A percentile compares a stretch with the other conserved stretches of the same genome.
Evolutionary conservation across 2,113 vertebrate species (phyloP).

Genomic region (Haplotaxodon microlepis): DNA sequence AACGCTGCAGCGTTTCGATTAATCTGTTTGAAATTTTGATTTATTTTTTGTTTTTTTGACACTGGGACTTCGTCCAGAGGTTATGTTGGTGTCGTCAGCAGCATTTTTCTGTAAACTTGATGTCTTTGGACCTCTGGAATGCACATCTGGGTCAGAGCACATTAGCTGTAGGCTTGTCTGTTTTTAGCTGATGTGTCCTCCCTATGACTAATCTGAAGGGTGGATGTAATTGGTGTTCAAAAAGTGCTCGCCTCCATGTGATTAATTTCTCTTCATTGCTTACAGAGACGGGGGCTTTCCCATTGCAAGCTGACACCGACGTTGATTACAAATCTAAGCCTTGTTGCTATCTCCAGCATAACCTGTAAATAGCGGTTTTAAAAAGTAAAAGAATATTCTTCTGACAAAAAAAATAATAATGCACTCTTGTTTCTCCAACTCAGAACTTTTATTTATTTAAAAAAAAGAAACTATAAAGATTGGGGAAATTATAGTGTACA

Average conservation of each 20-base stretch:
- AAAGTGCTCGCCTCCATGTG: constrained; percentile 36
- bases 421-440: constrained; percentile 63
- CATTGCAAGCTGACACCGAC: not conserved
- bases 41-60: not conserved
- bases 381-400: constrained; percentile 44
- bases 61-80: not conserved
- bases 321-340: constrained; percentile 13
- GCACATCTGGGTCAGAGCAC: not conserved
- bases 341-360: constrained; percentile 41
- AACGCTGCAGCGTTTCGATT: not conserved
- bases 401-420: constrained; percentile 37
- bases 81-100: not conserved
- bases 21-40: not conserved
- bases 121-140: not conserved
- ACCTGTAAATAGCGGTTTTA: constrained; percentile 63
- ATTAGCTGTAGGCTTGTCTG: not conserved
- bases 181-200: not conserved
- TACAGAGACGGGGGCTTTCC: constrained; percentile 7
- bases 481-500: constrained; percentile 35
- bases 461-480: constrained; percentile 4
- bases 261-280: constrained; percentile 27
- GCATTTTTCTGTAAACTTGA: not conserved
- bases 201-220: constrained; percentile 17
- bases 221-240: constrained; percentile 24
- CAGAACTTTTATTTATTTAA: constrained; percentile 68